Percentiles rank a stretch among this genome's conserved stretches.
These are phyloP conservation scores for Lycia hirtaria DNA, from an alignment of 2,888 invertebrate genomes.

Conservation along the genomic window DNA sequence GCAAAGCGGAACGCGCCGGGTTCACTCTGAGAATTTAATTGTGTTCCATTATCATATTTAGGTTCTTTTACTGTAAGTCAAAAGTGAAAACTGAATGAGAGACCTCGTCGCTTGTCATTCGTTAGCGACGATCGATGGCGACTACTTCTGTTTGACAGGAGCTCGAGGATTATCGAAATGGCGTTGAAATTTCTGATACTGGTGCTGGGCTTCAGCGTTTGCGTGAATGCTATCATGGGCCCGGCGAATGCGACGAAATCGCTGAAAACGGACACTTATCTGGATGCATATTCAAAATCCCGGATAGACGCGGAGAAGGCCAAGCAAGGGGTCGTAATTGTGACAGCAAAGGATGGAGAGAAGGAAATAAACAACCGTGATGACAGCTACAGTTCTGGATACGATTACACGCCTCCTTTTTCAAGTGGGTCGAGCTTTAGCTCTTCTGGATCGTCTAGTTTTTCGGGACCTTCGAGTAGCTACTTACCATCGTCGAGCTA, in stretches of 20 bases:
- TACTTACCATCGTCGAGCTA: constrained; percentile 66
- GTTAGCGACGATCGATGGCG: constrained; percentile 80
- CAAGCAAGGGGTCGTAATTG: constrained; percentile 74
- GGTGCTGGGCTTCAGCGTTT: constrained; percentile 61
- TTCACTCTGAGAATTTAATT: constrained; percentile 84
- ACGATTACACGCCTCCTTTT: constrained; percentile 74
- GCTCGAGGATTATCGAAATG: constrained; percentile 65
- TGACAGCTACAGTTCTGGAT: constrained; percentile 73
- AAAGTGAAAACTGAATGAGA: constrained; percentile 84
- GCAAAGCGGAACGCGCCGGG: constrained; percentile 79
- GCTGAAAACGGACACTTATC: constrained; percentile 85
- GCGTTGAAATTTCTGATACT: constrained; percentile 56
- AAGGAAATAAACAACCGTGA: constrained; percentile 79
- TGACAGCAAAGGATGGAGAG: constrained; percentile 79
- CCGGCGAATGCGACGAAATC: constrained; percentile 67
- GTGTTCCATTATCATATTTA: constrained; percentile 85
- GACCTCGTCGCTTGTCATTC: constrained; percentile 74
- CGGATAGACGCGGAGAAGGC: constrained; percentile 77
- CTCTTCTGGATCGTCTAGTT: constrained; percentile 60
- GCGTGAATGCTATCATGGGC: constrained; percentile 72
- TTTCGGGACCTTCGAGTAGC: constrained; percentile 44
- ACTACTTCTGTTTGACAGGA: constrained; percentile 70
- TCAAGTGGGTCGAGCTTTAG: constrained; percentile 62
- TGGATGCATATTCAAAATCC: constrained; percentile 88
- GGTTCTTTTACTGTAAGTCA: constrained; percentile 84